Evolutionary conservation across 2,797 vertebrate species (phyloP), one percentile per base, ranked within the genome.

Genomic region (Pangasius macronema): DNA sequence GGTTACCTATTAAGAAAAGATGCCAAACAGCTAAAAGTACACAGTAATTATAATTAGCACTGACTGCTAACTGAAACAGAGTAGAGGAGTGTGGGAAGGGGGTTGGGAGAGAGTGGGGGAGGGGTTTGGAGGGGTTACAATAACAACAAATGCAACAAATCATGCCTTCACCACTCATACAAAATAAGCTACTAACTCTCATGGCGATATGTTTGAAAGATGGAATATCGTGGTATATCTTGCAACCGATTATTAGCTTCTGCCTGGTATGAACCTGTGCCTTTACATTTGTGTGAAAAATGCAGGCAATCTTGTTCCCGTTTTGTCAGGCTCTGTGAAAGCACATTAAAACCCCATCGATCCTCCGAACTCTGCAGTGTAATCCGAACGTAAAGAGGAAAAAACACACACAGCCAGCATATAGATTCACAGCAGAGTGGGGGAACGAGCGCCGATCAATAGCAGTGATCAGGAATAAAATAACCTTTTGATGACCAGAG

Each of bases 401-500:
- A 53, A 79, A 16, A 88, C 57, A 55, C 27, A 95, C 95, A 95
- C 93, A 94, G 22, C 30, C 63, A 33, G 76, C 90, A 90, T 92
- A 93, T 94, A 94, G 94, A 95, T 94, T 91, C 92, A 89, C 91
- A 83, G 89, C 11, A 73, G 94, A 94, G 65, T 24, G 6, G 76
- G 87, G 93, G 91, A 94, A 92, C 94, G 87, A 84, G 88, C 92
- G 92, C 92, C 94, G 95, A 97, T 98, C 97, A 89, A 98, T 98
- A 96, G 80, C 89, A 92, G 96, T 96, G 97, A 97, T 97, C 96
- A 94, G 95, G 95, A 96, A 96, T 97, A 97, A 97, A 97, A 98
- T 97, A 97, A 97, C 95, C 97, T 97, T 97, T 96, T 97, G 95
- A 97, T 97, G 96, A 96, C 95, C 94, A 94, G 93, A 96, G 95